Conservation (phyloP, 2,888 invertebrate species). For the Eupithecia subumbrata region DNA sequence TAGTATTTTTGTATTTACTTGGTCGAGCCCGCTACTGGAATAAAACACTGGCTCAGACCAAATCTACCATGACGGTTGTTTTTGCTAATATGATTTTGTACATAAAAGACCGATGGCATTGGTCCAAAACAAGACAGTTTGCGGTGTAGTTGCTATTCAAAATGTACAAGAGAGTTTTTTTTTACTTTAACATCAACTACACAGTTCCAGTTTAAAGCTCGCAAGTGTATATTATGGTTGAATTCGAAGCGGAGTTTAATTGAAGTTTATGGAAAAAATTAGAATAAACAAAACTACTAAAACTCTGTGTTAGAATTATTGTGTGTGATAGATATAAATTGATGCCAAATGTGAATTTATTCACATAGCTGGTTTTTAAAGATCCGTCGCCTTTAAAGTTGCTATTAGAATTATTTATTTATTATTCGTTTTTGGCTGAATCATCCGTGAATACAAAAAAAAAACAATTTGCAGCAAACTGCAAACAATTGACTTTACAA, state of each 20-base stretch:
- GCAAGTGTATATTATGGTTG: not conserved
- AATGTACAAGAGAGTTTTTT: not conserved
- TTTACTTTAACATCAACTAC: not conserved
- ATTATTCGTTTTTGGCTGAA: too few species aligned
- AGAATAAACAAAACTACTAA: not conserved
- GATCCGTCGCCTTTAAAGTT: too few species aligned
- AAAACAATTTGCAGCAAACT: not conserved
- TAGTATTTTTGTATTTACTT: not conserved
- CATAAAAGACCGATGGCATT: not conserved
- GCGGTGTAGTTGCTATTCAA: not conserved
- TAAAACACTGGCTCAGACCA: constrained; percentile 4
- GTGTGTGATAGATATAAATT: too few species aligned
- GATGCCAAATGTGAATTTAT: too few species aligned
- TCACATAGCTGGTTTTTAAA: too few species aligned
- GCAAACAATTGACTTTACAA: not conserved
- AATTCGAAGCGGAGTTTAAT: not conserved
- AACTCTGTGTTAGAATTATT: too few species aligned
- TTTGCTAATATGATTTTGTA: constrained; percentile 14
- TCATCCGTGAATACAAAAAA: not conserved
- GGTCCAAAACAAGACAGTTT: constrained; percentile 5
- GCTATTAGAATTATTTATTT: too few species aligned
- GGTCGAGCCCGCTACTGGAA: not conserved
- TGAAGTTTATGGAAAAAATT: not conserved
- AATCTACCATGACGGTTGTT: not conserved
- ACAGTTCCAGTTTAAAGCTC: too few species aligned